Percentiles rank a stretch among this genome's conserved stretches.
Evolutionary conservation across 1,140 invertebrate genomes (phyloP).

Genomic region (Drosophila ogumai): DNA sequence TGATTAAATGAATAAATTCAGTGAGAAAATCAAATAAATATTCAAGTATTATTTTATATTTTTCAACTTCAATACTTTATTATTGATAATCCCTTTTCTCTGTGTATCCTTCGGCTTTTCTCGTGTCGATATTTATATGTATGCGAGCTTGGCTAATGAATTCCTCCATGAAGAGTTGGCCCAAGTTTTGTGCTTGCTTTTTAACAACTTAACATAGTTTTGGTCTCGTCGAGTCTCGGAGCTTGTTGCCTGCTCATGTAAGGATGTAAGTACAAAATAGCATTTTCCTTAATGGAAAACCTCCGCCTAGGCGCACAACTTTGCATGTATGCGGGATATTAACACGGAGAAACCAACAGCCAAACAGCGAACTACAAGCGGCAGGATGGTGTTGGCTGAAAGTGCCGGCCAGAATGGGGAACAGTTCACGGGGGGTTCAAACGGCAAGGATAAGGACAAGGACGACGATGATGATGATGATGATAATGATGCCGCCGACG

Average conservation of each 20-base stretch:
- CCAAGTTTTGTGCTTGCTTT: constrained; percentile 71
- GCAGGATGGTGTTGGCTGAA: constrained; percentile 67
- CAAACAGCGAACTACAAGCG: constrained; percentile 32
- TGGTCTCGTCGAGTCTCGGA: constrained; percentile 35
- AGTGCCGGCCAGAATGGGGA: constrained; percentile 50
- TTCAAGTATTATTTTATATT: background rate
- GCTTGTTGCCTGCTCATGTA: constrained; percentile 51
- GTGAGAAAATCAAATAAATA: background rate
- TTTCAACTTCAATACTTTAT: background rate
- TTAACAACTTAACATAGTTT: constrained; percentile 79
- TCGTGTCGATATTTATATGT: constrained; percentile 55
- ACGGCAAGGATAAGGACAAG: constrained; percentile 46
- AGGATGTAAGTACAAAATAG: constrained; percentile 73
- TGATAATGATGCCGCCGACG: background rate
- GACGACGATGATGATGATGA: constrained; percentile 17
- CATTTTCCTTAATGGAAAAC: constrained; percentile 74
- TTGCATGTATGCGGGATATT: constrained; percentile 79
- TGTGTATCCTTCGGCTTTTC: constrained; percentile 12
- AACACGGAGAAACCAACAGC: constrained; percentile 76
- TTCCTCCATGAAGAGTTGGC: constrained; percentile 48
- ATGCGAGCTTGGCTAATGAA: constrained; percentile 64
- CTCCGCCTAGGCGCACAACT: constrained; percentile 60
- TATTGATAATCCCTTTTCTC: background rate
- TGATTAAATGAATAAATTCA: background rate
- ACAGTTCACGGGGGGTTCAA: constrained; percentile 22